Evolutionary conservation across 1,140 invertebrate genomes (phyloP), one percentile per base, ranked within the genome.

Genomic region (Anadara kagoshimensis): DNA sequence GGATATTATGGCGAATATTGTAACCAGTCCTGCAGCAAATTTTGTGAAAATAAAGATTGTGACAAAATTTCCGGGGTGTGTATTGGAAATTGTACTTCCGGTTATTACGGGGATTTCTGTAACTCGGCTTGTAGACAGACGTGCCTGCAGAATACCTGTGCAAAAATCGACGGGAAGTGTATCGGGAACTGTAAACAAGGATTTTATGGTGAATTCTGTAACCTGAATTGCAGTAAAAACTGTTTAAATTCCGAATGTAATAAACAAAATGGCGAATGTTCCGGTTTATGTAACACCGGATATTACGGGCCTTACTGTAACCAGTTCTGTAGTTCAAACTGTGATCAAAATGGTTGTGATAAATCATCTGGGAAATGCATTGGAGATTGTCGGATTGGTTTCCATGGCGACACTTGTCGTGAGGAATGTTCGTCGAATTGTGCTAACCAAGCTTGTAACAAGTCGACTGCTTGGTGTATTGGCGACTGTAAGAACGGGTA

Each of bases 1-100:
- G 78, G 78, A 18, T 76, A 69, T 45, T 71, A 73, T 29, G 73
- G 73, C 1, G 18, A 43, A 7, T 65, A 47, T 16, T 75, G 73
- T 53, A 26, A 44, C 5, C 54, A 47, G 7, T n/a, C 51, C 24
- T 80, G 78, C 57, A 69, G 56, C 11, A 24, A 20, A 57, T 64
- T 75, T 65, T 70, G 49, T 68, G 29, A 54, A 49, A 36, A 22
- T 7, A 49, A 57, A 2, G 54, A 29, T 5, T 71, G 69, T 70
- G 45, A 69, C 3, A 49, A 54, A 18, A 43, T 47, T 12, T 45
- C 51, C 14, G 67, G 73, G 0, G 22, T 18, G 12, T 75, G 73
- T 22, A 58, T 20, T n/a, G 29, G n/a, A 11, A 61, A 41, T 45
- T 75, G 73, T 49, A 56, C 49, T 4, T 51, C 20, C 11, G 51